Evolutionary conservation across 2,113 vertebrate genomes (phyloP), one percentile per base, ranked within the genome.

Genomic region (Gymnocephalus cernua): DNA sequence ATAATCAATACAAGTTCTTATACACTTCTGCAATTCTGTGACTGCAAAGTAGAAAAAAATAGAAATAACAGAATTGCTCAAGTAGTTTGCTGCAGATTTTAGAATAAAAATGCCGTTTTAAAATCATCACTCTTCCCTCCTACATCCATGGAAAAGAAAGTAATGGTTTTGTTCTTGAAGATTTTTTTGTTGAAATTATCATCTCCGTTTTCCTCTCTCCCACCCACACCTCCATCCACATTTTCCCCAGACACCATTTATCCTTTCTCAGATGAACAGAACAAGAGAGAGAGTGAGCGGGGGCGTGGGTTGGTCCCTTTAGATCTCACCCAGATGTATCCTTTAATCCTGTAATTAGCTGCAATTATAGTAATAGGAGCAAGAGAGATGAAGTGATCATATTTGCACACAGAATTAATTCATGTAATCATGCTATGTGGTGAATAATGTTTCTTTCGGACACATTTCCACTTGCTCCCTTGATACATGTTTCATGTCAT

Each of bases 321-420:
- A 88, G 85, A 87, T 89, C 89, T 80, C 78, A 29, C 77, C 74
- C 87, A 90, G 88, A 87, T 89, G 84, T 77, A 80, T 83, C 77
- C 88, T 93, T 93, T 92, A 91, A 90, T 92, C 89, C 73, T 75
- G 85, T 79, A 90, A 92, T 92, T 90, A 93, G 72, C 84, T 70
- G 63, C 80, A 93, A 92, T 93, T 90, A 93, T 5, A 48, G 85
- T 78, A 82, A 85, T 67, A 67, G 83, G 79, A 77, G 74, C 69
- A 50, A 25, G 65, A 82, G 79, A 82, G 79, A 88, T 88, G 81
- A 77, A 79, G 86, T 65, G 86, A 87, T 82, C 78, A 69, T 85
- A 91, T 90, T 93, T 88, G 90, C 89, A 87, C 86, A 85, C 69
- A 63, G 65, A 66, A 87, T 89, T 84, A 79, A 83, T 89, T 86